Conservation (phyloP, 1,140 invertebrate species). For the Brachionus paranguensis region DNA sequence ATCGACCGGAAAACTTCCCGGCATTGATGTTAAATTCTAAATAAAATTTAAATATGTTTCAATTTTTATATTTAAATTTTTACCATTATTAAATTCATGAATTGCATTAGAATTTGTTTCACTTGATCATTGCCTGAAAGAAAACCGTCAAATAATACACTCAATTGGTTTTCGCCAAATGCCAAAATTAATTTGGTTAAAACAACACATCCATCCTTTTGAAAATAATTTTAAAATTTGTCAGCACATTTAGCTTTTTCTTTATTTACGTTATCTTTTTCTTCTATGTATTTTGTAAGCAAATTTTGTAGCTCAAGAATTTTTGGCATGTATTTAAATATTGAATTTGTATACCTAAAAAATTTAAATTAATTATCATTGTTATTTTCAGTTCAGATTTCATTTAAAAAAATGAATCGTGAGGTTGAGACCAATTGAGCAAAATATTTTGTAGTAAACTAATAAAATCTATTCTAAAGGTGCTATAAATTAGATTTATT, state of each 20-base stretch:
- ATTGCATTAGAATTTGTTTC: conserved; percentile 20
- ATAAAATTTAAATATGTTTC: neutral
- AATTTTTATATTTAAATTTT: neutral
- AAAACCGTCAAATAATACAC: conserved; percentile 4
- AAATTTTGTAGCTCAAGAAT: conserved; percentile 14
- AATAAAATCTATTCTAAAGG: no score
- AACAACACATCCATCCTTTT: conserved; percentile 13
- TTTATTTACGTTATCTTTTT: conserved; percentile 16
- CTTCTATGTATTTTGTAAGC: conserved; percentile 23
- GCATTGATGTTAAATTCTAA: conserved; percentile 36
- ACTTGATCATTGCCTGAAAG: conserved; percentile 1
- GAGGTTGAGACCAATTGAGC: neutral
- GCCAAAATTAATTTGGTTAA: conserved; percentile 32
- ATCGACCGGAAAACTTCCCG: conserved; percentile 28
- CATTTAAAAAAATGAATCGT: neutral
- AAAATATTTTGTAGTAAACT: neutral
- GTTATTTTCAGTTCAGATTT: no score
- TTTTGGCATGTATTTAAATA: conserved; percentile 33
- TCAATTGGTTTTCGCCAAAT: conserved; percentile 33
- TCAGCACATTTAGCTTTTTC: neutral
- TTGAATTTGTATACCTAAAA: conserved; percentile 17
- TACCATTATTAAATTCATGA: conserved; percentile 36
- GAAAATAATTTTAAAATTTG: neutral
- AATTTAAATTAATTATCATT: neutral
- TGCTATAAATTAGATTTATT: no score